Evolutionary conservation across 2,888 invertebrate species (phyloP).

Genomic region (Smittia aterrima): DNA sequence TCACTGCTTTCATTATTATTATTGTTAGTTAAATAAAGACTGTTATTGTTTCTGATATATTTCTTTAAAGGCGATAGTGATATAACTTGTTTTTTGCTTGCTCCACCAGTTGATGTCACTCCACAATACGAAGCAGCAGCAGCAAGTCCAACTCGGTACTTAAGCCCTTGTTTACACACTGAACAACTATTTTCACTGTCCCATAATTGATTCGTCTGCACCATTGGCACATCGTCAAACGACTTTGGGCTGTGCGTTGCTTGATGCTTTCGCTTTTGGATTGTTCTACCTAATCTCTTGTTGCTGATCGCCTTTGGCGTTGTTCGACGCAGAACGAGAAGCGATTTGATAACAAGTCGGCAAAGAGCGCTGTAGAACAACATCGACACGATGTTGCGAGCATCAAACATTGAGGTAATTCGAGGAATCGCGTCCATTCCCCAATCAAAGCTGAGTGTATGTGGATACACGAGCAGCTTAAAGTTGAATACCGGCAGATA

Average conservation of each 20-base stretch:
- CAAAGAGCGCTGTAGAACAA: slow-evolving; percentile 67
- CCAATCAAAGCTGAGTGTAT: slow-evolving; percentile 94
- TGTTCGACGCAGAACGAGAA: slow-evolving; percentile 42
- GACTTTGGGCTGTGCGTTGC: slow-evolving; percentile 2
- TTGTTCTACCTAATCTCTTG: slow-evolving; percentile 43
- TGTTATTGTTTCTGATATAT: slow-evolving; percentile 55
- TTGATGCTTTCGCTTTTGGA: slow-evolving; percentile 30
- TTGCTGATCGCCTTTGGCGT: slow-evolving; percentile 38
- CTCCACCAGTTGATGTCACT: background rate
- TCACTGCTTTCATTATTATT: slow-evolving; percentile 34
- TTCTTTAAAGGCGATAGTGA: slow-evolving; percentile 41
- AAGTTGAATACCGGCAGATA: slow-evolving; percentile 92
- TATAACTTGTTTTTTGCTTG: slow-evolving; percentile 21
- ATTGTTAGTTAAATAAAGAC: slow-evolving; percentile 43
- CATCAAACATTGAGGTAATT: slow-evolving; percentile 73
- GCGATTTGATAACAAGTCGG: slow-evolving; percentile 48
- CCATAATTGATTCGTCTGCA: slow-evolving; percentile 32
- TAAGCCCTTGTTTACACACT: slow-evolving; percentile 54
- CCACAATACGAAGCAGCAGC: background rate
- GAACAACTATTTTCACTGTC: slow-evolving; percentile 31
- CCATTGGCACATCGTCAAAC: slow-evolving; percentile 5
- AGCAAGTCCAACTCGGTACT: slow-evolving; percentile 64
- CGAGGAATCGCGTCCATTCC: slow-evolving; percentile 96
- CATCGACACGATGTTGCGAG: slow-evolving; percentile 72
- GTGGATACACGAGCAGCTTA: slow-evolving; percentile 80